Evolutionary conservation across 2,113 vertebrate species (phyloP), one percentile per base, ranked within the genome.

Genomic region (Picathartes gymnocephalus): DNA sequence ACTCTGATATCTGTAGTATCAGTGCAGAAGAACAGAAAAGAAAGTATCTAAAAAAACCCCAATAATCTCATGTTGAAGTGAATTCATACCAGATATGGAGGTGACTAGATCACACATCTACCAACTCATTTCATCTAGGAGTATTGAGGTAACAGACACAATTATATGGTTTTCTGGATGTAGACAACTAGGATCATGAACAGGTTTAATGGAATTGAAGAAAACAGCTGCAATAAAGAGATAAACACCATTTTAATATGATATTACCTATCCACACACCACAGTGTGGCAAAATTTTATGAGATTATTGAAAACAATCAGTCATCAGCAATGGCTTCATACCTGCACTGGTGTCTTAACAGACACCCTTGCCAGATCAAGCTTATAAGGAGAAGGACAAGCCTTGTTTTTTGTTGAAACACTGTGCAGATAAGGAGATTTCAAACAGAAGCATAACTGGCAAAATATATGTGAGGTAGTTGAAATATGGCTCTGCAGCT

Each of bases 201-300:
- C 72, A 93, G 40, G 48, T 89, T 96, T 97, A 88, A 93, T 65
- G 33, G 31, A 87, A 88, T 44, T 93, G 65, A 72, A 90, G 83
- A 96, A 95, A 87, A 85, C 50, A 97, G 91, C 70, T 95, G 68
- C 58, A 95, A 56, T 88, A 83, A 93, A 96, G 54, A 95, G 95
- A 97, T 93, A 97, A 95, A 95, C 71, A 94, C 76, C 40, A 80
- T 96, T 95, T 96, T 83, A 95, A 96, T 96, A 88, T 95, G 58
- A 48, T 87, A 80, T 69, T 92, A 80, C 66, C 74, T 92, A 93
- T 76, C 60, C 45, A 76, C 31, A 33, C 78, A 21, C 8, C 18
- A 78, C 23, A 86, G n/a, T 58, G 25, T 68, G 79, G 92, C 60
- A 96, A 93, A 96, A 78, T 70, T 90, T 24, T 61, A 57, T 76